Percentiles rank a stretch among this genome's conserved stretches.
Evolutionary conservation across 2,888 invertebrate genomes (phyloP).

Genomic region (Napeogenes sylphis): DNA sequence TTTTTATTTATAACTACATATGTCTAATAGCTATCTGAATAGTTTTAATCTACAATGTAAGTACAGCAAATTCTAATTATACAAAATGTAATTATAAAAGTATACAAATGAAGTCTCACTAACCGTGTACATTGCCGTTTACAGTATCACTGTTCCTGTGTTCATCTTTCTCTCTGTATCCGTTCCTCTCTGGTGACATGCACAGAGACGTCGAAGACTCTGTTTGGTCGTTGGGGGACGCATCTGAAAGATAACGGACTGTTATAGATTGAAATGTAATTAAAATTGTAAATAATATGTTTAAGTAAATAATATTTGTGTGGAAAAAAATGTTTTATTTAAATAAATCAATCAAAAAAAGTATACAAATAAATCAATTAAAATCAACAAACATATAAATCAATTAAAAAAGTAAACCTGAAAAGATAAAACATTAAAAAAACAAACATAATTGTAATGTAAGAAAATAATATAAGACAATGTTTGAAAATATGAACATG

Average conservation of each 20-base stretch:
- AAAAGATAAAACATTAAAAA: constrained; percentile 21
- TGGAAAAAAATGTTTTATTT: too few species aligned
- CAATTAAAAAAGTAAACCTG: constrained; percentile 1
- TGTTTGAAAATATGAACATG: constrained; percentile 7
- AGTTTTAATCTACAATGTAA: too few species aligned
- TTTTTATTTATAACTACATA: too few species aligned
- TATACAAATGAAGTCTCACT: constrained; percentile 19
- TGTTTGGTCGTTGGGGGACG: constrained; percentile 59
- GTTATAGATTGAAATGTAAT: neutral
- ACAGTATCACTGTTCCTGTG: constrained; percentile 31
- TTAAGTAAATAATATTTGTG: too few species aligned
- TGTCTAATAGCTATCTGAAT: too few species aligned
- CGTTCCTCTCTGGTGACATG: constrained; percentile 60
- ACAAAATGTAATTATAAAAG: too few species aligned
- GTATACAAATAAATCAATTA: too few species aligned
- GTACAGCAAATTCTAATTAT: too few species aligned
- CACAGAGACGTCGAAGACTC: constrained; percentile 66
- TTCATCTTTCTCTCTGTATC: constrained; percentile 37
- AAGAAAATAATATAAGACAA: constrained; percentile 12
- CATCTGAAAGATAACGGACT: constrained; percentile 43
- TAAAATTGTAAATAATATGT: too few species aligned
- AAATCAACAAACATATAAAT: neutral
- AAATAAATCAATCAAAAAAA: too few species aligned
- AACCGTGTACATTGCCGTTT: constrained; percentile 62
- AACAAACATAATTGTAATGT: constrained; percentile 7